These are phyloP conservation scores for Leptopilina boulardi DNA, from an alignment of 1,140 invertebrate genomes.

Conservation along the genomic window DNA sequence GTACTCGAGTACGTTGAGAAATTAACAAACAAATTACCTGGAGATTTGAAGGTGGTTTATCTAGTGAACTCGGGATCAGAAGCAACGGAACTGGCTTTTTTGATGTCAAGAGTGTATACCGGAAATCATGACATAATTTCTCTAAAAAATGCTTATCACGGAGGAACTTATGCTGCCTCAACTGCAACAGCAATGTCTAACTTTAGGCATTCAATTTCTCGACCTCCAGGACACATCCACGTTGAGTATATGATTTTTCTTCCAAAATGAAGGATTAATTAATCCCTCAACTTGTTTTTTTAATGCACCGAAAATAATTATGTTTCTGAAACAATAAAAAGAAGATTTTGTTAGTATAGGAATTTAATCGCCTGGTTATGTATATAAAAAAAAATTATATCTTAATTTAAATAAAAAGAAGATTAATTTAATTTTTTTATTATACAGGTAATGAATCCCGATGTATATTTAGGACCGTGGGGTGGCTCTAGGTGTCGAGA, in stretches of 20 bases:
- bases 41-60: conserved; percentile 87
- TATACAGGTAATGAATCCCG: conserved; percentile 88
- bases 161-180: conserved; percentile 89
- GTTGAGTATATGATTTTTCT: conserved; percentile 75
- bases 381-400: too few relatives aligned
- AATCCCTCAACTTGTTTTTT: neutral
- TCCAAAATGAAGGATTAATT: neutral
- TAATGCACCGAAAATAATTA: too few relatives aligned
- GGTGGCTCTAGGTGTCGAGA: conserved; percentile 92
- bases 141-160: conserved; percentile 93
- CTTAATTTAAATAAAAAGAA: too few relatives aligned
- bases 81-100: conserved; percentile 95
- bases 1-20: conserved; percentile 94
- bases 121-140: conserved; percentile 90
- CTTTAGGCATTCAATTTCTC: conserved; percentile 87
- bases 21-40: conserved; percentile 88
- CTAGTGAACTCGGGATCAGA: conserved; percentile 98
- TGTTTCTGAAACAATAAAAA: neutral
- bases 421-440: conserved; percentile 4
- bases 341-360: neutral
- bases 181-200: conserved; percentile 87
- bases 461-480: conserved; percentile 92
- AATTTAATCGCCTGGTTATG: conserved; percentile 9
- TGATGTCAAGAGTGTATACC: conserved; percentile 91
- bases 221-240: conserved; percentile 88